phyloP scores from a whole-genome alignment of 2,888 invertebrate genomes.

The Xylocampa areola region DNA sequence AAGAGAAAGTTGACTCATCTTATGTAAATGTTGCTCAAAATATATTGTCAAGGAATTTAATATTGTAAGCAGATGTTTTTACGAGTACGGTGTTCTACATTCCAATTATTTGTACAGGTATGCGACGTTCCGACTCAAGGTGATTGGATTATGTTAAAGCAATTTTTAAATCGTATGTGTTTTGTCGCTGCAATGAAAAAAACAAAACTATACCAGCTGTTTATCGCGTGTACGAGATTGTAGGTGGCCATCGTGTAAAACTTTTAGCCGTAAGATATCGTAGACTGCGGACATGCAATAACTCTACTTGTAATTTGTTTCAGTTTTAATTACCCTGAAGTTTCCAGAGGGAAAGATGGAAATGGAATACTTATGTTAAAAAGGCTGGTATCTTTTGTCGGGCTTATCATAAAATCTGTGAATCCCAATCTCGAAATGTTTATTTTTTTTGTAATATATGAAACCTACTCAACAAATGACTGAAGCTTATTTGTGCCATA shows the following conservation, averaged over 20 bases:
- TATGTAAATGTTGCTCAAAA: neutral
- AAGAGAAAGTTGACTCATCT: conserved; percentile 3
- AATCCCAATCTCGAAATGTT: too few species aligned
- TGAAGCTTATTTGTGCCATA: too few species aligned
- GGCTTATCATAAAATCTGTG: too few species aligned
- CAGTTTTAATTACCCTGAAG: neutral
- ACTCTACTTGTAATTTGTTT: conserved; percentile 10
- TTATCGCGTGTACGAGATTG: neutral
- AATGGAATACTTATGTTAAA: too few species aligned
- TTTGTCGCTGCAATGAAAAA: neutral
- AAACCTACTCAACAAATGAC: too few species aligned
- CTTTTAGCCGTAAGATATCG: too few species aligned
- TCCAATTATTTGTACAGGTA: neutral
- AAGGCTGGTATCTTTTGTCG: too few species aligned
- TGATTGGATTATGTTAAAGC: neutral
- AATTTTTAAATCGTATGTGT: neutral
- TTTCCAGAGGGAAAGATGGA: neutral
- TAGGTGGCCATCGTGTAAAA: conserved; percentile 6
- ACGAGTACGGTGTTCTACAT: neutral
- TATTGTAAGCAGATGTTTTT: neutral
- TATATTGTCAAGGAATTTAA: neutral
- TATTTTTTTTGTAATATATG: too few species aligned
- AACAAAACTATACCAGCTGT: conserved; percentile 5
- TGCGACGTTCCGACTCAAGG: neutral
- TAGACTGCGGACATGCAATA: neutral